Evolutionary conservation across 2,797 vertebrate genomes (phyloP).

Genomic region (Fundulus diaphanus): DNA sequence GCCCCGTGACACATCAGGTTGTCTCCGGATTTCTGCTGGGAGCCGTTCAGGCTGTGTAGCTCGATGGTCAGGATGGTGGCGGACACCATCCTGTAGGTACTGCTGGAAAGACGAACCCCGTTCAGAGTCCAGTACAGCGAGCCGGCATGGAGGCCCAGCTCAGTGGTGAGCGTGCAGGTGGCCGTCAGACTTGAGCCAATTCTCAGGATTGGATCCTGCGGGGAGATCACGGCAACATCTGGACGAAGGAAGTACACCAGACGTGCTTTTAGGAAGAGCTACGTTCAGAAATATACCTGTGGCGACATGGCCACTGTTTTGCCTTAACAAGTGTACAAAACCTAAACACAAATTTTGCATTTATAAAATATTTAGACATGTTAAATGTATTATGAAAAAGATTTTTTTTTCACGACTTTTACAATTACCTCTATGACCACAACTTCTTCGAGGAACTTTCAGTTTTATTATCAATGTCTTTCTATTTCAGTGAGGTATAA

Average conservation of each 20-base stretch:
- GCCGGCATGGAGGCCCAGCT: slow-evolving; percentile 78
- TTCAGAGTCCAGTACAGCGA: slow-evolving; percentile 94
- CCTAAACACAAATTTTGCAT: background rate
- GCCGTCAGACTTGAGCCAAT: slow-evolving; percentile 90
- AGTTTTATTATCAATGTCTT: background rate
- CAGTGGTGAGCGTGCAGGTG: slow-evolving; percentile 83
- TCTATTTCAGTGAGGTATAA: background rate
- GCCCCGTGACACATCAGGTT: slow-evolving; percentile 92
- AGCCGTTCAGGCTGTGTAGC: slow-evolving; percentile 88
- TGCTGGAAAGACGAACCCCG: slow-evolving; percentile 83
- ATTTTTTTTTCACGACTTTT: too few species aligned
- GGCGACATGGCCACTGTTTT: too few species aligned
- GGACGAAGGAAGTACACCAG: slow-evolving; percentile 27
- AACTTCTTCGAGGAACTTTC: background rate
- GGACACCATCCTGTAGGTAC: slow-evolving; percentile 80
- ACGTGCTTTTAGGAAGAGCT: slow-evolving; percentile 1
- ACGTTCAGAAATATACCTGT: background rate
- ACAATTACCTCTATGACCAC: background rate
- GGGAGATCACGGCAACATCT: slow-evolving; percentile 89
- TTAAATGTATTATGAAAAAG: background rate
- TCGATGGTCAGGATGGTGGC: slow-evolving; percentile 81
- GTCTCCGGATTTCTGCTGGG: slow-evolving; percentile 93
- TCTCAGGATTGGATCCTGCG: slow-evolving; percentile 89
- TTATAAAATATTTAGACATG: background rate
- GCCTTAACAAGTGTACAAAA: background rate